Percentiles rank a stretch among this genome's conserved stretches.
These are phyloP conservation scores for Orthosia gracilis DNA, from an alignment of 2,888 invertebrate genomes.

Conservation along the genomic window DNA sequence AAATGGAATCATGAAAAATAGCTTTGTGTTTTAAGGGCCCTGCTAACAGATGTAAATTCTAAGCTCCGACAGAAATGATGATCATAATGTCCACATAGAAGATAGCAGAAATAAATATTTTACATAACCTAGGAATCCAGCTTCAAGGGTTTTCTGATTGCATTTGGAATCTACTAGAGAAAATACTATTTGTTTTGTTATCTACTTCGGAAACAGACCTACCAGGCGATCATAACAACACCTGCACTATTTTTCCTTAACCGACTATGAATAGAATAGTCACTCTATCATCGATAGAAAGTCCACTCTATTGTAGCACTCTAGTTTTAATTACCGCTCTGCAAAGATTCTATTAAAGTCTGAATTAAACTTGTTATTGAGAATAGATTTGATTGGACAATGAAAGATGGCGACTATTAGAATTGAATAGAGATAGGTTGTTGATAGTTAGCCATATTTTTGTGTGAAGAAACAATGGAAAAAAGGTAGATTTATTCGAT, in stretches of 20 bases:
- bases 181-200: background rate
- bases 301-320: constrained; percentile 24
- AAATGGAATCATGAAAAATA: no score
- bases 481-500: background rate
- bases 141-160: background rate
- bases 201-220: background rate
- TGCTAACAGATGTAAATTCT: background rate
- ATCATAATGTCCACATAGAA: background rate
- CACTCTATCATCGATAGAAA: constrained; percentile 39
- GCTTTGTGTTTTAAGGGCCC: no score
- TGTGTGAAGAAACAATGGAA: background rate
- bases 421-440: background rate
- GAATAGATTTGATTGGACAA: constrained; percentile 33
- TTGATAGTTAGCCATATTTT: background rate
- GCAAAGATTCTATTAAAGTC: constrained; percentile 30
- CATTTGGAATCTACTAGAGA: background rate
- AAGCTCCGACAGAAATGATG: no score
- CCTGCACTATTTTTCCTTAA: background rate
- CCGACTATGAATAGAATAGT: background rate
- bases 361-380: constrained; percentile 28
- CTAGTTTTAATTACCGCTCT: constrained; percentile 44
- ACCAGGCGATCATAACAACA: constrained; percentile 13
- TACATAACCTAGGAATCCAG: background rate
- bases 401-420: background rate
- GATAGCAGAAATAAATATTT: background rate